Evolutionary conservation across 2,113 vertebrate genomes (phyloP).

Genomic region (Hassar affinis): DNA sequence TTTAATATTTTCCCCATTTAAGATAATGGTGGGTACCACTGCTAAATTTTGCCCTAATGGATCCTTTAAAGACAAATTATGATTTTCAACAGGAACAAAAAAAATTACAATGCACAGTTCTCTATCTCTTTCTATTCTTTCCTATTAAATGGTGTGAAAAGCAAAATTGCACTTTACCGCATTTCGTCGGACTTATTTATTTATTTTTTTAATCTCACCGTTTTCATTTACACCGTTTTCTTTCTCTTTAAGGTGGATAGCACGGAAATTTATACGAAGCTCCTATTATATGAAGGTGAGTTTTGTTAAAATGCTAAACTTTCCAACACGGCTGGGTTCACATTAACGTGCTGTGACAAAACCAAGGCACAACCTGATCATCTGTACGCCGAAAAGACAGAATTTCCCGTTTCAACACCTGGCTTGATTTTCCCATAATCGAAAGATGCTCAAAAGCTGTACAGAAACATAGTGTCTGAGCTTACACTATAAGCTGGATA

Average conservation of each 20-base stretch:
- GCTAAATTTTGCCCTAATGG: slow-evolving; percentile 56
- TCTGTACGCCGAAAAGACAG: neutral
- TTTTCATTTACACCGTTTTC: slow-evolving; percentile 36
- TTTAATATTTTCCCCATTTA: slow-evolving; percentile 59
- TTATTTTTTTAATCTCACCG: slow-evolving; percentile 17
- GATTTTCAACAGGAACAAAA: slow-evolving; percentile 40
- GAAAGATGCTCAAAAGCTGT: slow-evolving; percentile 26
- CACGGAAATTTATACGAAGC: slow-evolving; percentile 4
- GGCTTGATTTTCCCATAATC: slow-evolving; percentile 21
- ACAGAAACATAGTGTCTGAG: slow-evolving; percentile 54
- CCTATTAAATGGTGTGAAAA: slow-evolving; percentile 44
- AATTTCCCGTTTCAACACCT: slow-evolving; percentile 5
- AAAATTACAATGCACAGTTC: slow-evolving; percentile 50
- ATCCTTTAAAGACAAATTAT: slow-evolving; percentile 58
- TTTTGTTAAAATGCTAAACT: slow-evolving; percentile 33
- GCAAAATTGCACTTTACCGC: slow-evolving; percentile 43
- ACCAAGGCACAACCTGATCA: slow-evolving; percentile 2
- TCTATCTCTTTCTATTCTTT: slow-evolving; percentile 35
- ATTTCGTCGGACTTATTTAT: neutral
- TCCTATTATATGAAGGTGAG: slow-evolving; percentile 37
- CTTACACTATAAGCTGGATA: slow-evolving; percentile 57
- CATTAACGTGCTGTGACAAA: neutral
- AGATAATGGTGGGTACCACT: slow-evolving; percentile 55
- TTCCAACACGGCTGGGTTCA: slow-evolving; percentile 4
- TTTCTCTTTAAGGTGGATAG: slow-evolving; percentile 21